Conservation (phyloP, 2,113 vertebrate genomes). For the Elephas maximus region DNA sequence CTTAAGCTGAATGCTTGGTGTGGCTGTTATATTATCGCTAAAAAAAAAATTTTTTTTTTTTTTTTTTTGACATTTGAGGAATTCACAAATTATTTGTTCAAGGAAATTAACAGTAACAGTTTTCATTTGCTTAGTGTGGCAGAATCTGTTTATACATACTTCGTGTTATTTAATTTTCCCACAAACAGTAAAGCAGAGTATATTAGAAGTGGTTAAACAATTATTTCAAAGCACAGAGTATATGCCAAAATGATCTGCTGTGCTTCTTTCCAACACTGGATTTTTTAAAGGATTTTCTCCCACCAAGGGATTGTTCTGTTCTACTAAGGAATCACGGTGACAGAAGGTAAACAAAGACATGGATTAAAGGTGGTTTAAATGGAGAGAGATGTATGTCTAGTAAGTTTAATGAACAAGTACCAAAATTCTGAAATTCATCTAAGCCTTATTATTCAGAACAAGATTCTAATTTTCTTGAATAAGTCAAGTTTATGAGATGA, state of each 20-base stretch:
- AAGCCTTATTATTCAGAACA: conserved; percentile 57
- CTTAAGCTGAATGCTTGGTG: conserved; percentile 2
- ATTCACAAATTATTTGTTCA: conserved; percentile 32
- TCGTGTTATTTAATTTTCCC: conserved; percentile 37
- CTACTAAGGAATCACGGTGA: conserved; percentile 10
- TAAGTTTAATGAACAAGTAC: conserved; percentile 47
- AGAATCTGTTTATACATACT: conserved; percentile 34
- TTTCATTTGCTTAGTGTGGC: conserved; percentile 44
- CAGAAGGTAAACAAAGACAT: conserved; percentile 4
- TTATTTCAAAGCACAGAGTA: neutral
- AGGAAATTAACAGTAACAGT: neutral
- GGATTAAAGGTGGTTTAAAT: neutral
- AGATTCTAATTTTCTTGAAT: conserved; percentile 46
- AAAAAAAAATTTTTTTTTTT: neutral
- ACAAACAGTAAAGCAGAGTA: conserved; percentile 24
- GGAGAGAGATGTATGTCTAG: neutral
- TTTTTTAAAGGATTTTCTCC: conserved; percentile 21
- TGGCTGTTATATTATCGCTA: neutral
- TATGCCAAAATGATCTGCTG: neutral
- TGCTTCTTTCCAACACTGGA: neutral
- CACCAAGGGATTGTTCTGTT: neutral
- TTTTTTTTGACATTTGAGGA: conserved; percentile 47
- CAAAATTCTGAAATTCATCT: conserved; percentile 64
- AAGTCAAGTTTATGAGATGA: conserved; percentile 41
- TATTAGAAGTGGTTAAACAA: neutral